Percentiles rank a stretch among this genome's conserved stretches.
These are phyloP conservation scores for Oncopodura yosiiana DNA, from an alignment of 1,140 invertebrate genomes.

Conservation along the genomic window DNA sequence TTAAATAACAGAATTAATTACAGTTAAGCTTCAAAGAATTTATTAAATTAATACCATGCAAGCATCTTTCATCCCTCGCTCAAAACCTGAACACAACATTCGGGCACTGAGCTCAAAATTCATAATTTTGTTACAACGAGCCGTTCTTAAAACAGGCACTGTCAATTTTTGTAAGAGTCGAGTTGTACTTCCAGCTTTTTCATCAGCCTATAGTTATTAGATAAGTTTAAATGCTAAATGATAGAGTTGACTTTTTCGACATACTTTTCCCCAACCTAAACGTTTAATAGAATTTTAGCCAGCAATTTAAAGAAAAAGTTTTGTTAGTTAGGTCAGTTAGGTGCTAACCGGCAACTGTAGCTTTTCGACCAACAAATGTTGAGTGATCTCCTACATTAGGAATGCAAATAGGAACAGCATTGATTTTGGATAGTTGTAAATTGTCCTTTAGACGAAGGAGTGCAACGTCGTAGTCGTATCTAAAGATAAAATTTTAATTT, in stretches of 20 bases:
- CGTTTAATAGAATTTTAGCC: too few species aligned
- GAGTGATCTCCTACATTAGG: background rate
- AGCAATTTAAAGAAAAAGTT: too few species aligned
- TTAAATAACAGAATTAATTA: background rate
- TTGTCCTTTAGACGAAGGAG: slow-evolving; percentile 5
- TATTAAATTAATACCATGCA: background rate
- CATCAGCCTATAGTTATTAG: too few species aligned
- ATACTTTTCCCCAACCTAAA: too few species aligned
- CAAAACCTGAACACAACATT: background rate
- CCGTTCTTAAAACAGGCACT: background rate
- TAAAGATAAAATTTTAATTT: too few species aligned
- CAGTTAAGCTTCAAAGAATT: background rate
- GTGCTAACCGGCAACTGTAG: background rate
- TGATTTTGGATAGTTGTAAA: background rate
- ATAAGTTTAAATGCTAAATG: too few species aligned
- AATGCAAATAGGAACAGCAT: background rate
- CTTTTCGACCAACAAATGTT: background rate
- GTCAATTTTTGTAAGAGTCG: background rate
- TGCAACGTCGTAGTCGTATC: slow-evolving; percentile 21
- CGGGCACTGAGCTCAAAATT: background rate
- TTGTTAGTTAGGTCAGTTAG: too few species aligned
- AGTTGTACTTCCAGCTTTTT: background rate
- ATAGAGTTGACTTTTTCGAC: too few species aligned
- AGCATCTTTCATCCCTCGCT: background rate
- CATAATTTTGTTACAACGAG: background rate